Evolutionary conservation across 2,797 vertebrate species (phyloP).

Genomic region (Sebastes hopkinsi): DNA sequence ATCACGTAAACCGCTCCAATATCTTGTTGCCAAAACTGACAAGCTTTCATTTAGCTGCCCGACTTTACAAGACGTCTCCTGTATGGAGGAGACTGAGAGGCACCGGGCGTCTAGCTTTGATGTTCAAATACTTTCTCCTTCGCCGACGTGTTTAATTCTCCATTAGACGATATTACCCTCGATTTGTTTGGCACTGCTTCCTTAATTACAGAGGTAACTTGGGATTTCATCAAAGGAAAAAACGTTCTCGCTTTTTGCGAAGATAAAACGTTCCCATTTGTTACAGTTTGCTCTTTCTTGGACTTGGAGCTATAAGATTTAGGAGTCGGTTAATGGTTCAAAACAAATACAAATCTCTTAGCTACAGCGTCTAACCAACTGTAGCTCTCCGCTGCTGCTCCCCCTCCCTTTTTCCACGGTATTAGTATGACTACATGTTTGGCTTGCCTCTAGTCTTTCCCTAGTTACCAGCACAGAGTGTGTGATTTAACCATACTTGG

Average conservation of each 20-base stretch:
- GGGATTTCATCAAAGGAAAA: slow-evolving; percentile 55
- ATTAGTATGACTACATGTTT: slow-evolving; percentile 79
- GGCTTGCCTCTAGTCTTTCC: slow-evolving; percentile 72
- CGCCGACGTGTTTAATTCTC: slow-evolving; percentile 62
- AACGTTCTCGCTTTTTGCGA: slow-evolving; percentile 26
- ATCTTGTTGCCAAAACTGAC: slow-evolving; percentile 74
- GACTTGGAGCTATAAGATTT: slow-evolving; percentile 45
- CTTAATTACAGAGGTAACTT: slow-evolving; percentile 56
- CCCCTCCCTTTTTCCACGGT: slow-evolving; percentile 57
- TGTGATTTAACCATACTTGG: slow-evolving; percentile 76
- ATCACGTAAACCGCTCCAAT: slow-evolving; percentile 59
- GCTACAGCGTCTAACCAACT: slow-evolving; percentile 69
- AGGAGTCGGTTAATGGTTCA: slow-evolving; percentile 50
- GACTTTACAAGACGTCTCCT: slow-evolving; percentile 56
- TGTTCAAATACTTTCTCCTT: slow-evolving; percentile 68
- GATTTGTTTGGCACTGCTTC: slow-evolving; percentile 46
- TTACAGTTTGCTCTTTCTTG: slow-evolving; percentile 17
- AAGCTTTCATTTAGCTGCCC: slow-evolving; percentile 66
- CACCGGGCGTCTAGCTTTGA: slow-evolving; percentile 62
- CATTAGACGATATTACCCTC: slow-evolving; percentile 46
- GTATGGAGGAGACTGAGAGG: slow-evolving; percentile 63
- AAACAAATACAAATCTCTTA: slow-evolving; percentile 75
- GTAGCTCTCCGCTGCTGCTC: slow-evolving; percentile 38
- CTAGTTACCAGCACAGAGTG: slow-evolving; percentile 70
- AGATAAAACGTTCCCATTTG: slow-evolving; percentile 28